Conservation (phyloP, 2,888 invertebrate genomes). For the Tetanocera ferruginea region DNA sequence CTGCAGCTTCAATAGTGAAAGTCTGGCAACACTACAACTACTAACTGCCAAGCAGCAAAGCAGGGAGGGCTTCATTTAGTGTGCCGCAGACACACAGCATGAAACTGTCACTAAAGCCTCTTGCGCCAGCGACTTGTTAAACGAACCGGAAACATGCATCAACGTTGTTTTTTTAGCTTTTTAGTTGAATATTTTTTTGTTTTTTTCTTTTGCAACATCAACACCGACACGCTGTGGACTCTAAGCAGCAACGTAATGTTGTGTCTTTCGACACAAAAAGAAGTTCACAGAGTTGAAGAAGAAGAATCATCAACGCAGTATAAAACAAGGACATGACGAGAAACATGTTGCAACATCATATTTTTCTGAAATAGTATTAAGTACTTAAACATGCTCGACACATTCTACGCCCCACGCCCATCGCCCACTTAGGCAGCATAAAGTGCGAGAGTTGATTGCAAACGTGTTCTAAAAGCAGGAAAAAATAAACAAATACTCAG, state of each 20-base stretch:
- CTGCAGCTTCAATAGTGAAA: not conserved
- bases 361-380: slow-evolving; percentile 27
- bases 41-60: not conserved
- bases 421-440: not conserved
- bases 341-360: slow-evolving; percentile 30
- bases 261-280: slow-evolving; percentile 15
- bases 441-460: slow-evolving; percentile 16
- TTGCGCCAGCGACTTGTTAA: slow-evolving; percentile 49
- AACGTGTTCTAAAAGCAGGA: not conserved
- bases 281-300: not conserved
- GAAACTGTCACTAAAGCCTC: not conserved
- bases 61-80: not conserved
- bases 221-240: slow-evolving; percentile 48
- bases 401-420: slow-evolving; percentile 10
- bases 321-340: slow-evolving; percentile 27
- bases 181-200: slow-evolving; percentile 14
- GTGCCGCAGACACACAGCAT: not conserved
- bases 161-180: slow-evolving; percentile 31
- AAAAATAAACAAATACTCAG: not conserved
- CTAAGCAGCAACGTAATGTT: slow-evolving; percentile 51
- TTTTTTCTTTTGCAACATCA: not conserved
- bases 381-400: slow-evolving; percentile 27
- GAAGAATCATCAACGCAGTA: not conserved
- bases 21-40: not conserved
- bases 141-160: slow-evolving; percentile 53